These are phyloP conservation scores for Falco naumanni DNA, from an alignment of 2,797 vertebrate species.

Conservation along the genomic window DNA sequence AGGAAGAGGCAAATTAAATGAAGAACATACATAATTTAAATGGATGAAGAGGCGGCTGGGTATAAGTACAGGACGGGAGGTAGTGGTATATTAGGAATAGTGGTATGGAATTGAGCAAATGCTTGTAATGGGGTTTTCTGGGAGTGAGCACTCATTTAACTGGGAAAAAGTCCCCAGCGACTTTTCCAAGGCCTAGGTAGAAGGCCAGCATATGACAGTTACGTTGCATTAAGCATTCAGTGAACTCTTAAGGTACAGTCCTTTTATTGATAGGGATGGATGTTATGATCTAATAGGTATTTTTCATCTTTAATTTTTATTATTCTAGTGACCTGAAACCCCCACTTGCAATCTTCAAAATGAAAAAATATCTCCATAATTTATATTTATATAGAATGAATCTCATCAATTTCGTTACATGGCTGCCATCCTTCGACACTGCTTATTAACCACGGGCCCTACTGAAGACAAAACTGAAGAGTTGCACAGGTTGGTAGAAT, in stretches of 20 bases:
- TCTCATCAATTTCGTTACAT: constrained; percentile 92
- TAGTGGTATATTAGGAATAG: not conserved
- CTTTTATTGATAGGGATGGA: constrained; percentile 44
- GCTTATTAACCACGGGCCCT: constrained; percentile 91
- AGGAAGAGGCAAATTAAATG: not conserved
- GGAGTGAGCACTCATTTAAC: not conserved
- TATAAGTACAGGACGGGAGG: not conserved
- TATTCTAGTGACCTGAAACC: constrained; percentile 67
- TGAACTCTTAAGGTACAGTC: constrained; percentile 34
- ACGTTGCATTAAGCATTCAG: not conserved
- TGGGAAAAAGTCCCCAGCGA: not conserved
- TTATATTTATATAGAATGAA: constrained; percentile 84
- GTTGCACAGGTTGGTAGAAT: constrained; percentile 90
- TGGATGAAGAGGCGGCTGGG: not conserved
- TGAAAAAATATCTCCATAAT: constrained; percentile 71
- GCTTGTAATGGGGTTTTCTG: not conserved
- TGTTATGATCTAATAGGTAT: constrained; percentile 56
- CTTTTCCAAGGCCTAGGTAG: not conserved
- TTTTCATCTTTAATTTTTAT: constrained; percentile 67
- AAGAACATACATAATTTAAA: not conserved
- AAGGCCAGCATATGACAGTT: not conserved
- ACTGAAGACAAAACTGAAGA: constrained; percentile 96
- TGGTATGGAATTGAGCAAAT: not conserved
- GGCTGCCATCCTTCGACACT: constrained; percentile 90
- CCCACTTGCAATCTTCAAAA: constrained; percentile 61